Evolutionary conservation across 2,888 invertebrate species (phyloP), one percentile per base, ranked within the genome.

Genomic region (Eupithecia pulchellata): DNA sequence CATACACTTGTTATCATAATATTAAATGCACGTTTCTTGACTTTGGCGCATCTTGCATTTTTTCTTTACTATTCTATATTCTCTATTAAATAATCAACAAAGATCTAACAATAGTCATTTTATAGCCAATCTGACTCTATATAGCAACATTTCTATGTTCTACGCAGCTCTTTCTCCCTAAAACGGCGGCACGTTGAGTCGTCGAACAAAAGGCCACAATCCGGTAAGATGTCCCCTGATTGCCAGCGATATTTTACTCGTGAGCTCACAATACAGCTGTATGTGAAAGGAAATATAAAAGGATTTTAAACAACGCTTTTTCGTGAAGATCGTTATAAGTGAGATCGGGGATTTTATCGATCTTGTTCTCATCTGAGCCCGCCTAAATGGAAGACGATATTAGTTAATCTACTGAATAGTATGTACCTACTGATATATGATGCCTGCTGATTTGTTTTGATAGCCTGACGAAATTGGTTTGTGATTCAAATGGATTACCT

Each of bases 211-310:
- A 67, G 69, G 64, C 69, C 20, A 71, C 68, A 70, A 70, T 75
- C 73, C 70, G 47, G 74, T 72, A 75, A 75, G 75, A 77, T 71
- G 75, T 77, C 66, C 69, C 73, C 55, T 73, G 75, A 78, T 77
- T 73, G 77, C 72, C 68, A 52, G 64, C 72, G 72, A 78, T 78
- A 74, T 75, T 74, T 73, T 73, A 75, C 72, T 73, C 57, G 72
- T 73, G 68, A 76, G 69, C 60, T 69, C 34, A 64, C 69, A 69
- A 69, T 62, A 68, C 57, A 52, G 34, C 27, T 32, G 69, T 69
- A 69, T 66, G 39, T 69, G 58, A 29, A 25, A 29, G 55, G 68
- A 64, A 68, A 65, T 68, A 55, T 60, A 64, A 60, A 39, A 72
- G 57, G 34, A 20, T 47, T 67, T 68, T 58, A 60, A 73, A 66